Evolutionary conservation across 2,888 invertebrate species (phyloP).

Genomic region (Erebia palarica): DNA sequence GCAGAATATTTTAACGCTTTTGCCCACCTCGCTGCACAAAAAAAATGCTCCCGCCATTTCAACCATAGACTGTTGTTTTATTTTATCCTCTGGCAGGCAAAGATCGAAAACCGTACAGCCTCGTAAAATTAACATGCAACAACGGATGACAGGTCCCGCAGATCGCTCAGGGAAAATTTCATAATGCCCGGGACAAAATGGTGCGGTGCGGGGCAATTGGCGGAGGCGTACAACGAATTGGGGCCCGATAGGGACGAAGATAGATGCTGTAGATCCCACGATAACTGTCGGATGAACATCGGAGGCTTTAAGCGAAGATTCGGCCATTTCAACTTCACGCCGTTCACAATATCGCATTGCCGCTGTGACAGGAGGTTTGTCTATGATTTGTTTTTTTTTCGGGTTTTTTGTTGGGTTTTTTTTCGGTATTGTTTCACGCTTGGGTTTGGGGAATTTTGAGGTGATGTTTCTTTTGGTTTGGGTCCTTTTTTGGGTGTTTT

Average conservation of each 20-base stretch:
- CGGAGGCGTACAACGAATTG: slow-evolving; percentile 84
- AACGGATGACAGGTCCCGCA: slow-evolving; percentile 65
- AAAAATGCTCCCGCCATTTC: slow-evolving; percentile 18
- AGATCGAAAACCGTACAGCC: slow-evolving; percentile 16
- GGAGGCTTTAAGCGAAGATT: slow-evolving; percentile 84
- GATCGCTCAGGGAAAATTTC: slow-evolving; percentile 79
- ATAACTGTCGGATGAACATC: slow-evolving; percentile 85
- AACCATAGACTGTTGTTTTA: slow-evolving; percentile 12
- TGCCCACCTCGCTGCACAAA: neutral
- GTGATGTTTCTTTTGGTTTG: neutral
- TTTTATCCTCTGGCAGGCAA: slow-evolving; percentile 4
- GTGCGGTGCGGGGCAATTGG: slow-evolving; percentile 86
- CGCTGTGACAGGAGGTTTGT: slow-evolving; percentile 89
- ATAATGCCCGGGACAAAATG: slow-evolving; percentile 87
- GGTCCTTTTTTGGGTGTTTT: neutral
- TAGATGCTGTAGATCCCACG: slow-evolving; percentile 88
- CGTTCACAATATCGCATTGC: slow-evolving; percentile 89
- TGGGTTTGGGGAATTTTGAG: neutral
- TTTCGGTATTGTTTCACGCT: slow-evolving; percentile 29
- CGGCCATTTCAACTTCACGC: slow-evolving; percentile 85
- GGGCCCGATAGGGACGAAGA: slow-evolving; percentile 81
- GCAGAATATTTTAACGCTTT: slow-evolving; percentile 15
- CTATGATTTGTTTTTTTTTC: slow-evolving; percentile 48
- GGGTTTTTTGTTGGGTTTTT: slow-evolving; percentile 31
- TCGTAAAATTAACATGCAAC: slow-evolving; percentile 28